These are phyloP conservation scores for Dendrolimus punctatus DNA, from an alignment of 1,140 invertebrate species.

Conservation along the genomic window DNA sequence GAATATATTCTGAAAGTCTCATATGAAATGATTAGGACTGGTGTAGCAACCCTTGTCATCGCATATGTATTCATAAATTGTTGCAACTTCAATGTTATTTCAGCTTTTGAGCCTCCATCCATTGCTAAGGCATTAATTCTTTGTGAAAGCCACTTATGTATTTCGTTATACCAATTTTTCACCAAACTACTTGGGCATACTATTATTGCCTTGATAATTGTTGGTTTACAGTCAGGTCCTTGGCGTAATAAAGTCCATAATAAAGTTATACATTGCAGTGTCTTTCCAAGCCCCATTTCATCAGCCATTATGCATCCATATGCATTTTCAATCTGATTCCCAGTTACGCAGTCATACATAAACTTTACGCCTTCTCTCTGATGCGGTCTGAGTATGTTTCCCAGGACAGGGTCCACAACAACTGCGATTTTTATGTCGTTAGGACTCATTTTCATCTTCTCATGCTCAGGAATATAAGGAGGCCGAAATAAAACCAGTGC, in stretches of 20 bases:
- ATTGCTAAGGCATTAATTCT: slow-evolving; percentile 90
- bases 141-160: slow-evolving; percentile 95
- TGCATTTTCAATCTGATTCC: slow-evolving; percentile 87
- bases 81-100: slow-evolving; percentile 89
- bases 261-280: slow-evolving; percentile 97
- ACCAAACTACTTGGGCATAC: slow-evolving; percentile 98
- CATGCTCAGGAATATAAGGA: slow-evolving; percentile 84
- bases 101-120: slow-evolving; percentile 91
- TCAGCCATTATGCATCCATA: slow-evolving; percentile 99
- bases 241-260: slow-evolving; percentile 95
- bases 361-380: slow-evolving; percentile 99
- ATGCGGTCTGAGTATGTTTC: slow-evolving; percentile 95
- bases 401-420: slow-evolving; percentile 94
- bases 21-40: slow-evolving; percentile 98
- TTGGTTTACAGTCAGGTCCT: slow-evolving; percentile 87
- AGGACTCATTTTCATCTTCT: slow-evolving; percentile 81
- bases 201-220: slow-evolving; percentile 93
- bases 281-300: slow-evolving; percentile 98
- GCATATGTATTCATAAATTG: slow-evolving; percentile 80
- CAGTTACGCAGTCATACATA: slow-evolving; percentile 99
- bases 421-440: slow-evolving; percentile 86
- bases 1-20: slow-evolving; percentile 98
- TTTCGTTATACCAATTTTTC: slow-evolving; percentile 99
- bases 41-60: slow-evolving; percentile 81
- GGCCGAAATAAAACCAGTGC: slow-evolving; percentile 94